Evolutionary conservation across 1,140 invertebrate genomes (phyloP), one percentile per base, ranked within the genome.

Genomic region (Zaprionus lachaisei): DNA sequence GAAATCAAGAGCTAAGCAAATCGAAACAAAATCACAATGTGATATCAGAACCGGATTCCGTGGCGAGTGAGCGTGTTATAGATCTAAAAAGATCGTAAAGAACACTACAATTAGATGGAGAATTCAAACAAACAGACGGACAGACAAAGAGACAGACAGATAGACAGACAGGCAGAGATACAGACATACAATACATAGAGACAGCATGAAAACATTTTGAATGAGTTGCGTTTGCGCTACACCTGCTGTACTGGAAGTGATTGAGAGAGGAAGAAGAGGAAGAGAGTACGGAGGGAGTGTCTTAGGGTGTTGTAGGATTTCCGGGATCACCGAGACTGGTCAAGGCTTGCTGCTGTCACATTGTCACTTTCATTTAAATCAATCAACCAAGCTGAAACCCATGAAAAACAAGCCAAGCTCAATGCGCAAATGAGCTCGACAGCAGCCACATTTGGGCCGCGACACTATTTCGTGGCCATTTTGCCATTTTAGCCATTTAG

Each of bases 41-140:
- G 61, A 54, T 54, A 57, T 37, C 49, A 63, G 77, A 86, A 86
- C 83, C 83, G 83, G 83, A 86, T 87, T 83, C 68, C 66, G 67
- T 79, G 79, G 61, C 78, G 62, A 61, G 80, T 38, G 37, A 47
- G 54, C 67, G 56, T 74, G 81, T 49, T 74, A 75, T 75, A 69
- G 74, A 78, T 85, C 49, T 26, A 12, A 70, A 58, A 73, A 68
- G 61, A 76, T 64, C 79, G 55, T 66, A 63, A 70, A 72, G 60
- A 75, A 76, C 62, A 67, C 49, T 67, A 81, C 67, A 70, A 72
- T 64, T 66, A 55, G 28, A 74, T 51, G 26, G 6, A 17, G n/a
- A 17, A 47, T 47, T 47, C 41, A n/a, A n/a, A 47, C 65, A 22
- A 63, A 63, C n/a, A 44, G 47, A 31, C 22, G 20, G 34, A 26